Conservation (phyloP, 1,140 invertebrate species). For the Octopus sinensis region DNA sequence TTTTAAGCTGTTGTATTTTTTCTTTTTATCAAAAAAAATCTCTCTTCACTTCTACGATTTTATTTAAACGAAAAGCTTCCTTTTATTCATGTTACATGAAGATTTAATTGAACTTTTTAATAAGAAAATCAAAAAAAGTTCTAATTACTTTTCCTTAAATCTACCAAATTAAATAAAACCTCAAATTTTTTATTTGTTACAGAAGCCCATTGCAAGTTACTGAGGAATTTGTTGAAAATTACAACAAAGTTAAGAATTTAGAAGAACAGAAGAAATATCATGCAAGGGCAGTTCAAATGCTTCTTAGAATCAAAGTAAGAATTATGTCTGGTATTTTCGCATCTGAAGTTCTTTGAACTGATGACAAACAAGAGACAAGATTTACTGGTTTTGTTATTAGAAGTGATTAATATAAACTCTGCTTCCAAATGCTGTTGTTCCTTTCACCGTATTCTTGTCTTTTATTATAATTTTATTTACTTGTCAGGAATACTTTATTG, state of each 20-base stretch:
- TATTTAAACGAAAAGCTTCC: neutral
- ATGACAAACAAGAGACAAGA: no score
- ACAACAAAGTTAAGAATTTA: constrained; percentile 43
- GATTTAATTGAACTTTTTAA: neutral
- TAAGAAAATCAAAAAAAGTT: neutral
- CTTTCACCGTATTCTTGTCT: no score
- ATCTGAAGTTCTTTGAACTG: no score
- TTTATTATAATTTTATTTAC: no score
- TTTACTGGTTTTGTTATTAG: no score
- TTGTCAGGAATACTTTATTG: no score
- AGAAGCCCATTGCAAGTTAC: constrained; percentile 55
- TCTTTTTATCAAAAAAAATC: neutral
- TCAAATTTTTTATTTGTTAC: neutral
- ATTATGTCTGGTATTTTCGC: neutral
- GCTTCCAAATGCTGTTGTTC: no score
- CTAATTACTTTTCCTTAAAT: neutral
- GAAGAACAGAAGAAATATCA: constrained; percentile 50
- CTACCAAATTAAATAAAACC: constrained; percentile 10
- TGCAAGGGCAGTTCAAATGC: constrained; percentile 47
- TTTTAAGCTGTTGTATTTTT: no score
- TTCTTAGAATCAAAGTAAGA: constrained; percentile 55
- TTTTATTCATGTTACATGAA: constrained; percentile 8
- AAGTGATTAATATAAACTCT: no score
- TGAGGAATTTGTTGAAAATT: constrained; percentile 55
- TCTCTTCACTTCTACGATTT: neutral